These are phyloP conservation scores for Aurelia aurita DNA, from an alignment of 30 jellyfish, hydroid and myxozoan genomes.

Conservation along the genomic window DNA sequence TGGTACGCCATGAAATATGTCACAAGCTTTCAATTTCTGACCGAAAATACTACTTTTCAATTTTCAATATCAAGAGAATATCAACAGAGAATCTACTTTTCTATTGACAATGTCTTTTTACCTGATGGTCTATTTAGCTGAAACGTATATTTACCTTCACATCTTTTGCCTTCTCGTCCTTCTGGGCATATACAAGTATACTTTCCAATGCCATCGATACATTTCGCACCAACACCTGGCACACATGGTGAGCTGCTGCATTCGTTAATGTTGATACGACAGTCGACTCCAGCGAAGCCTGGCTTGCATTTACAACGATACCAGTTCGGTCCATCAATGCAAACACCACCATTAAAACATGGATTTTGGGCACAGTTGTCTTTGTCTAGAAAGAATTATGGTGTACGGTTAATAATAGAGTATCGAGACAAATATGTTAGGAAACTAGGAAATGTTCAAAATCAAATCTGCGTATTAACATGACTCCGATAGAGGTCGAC, in stretches of 20 bases:
- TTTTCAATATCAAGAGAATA: too few species aligned
- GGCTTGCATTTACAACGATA: slow-evolving; percentile 75
- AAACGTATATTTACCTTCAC: slow-evolving; percentile 60
- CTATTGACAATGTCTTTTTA: too few species aligned
- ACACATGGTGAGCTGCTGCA: slow-evolving; percentile 78
- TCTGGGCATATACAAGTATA: slow-evolving; percentile 84
- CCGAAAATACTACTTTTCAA: too few species aligned
- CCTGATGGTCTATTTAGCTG: too few species aligned
- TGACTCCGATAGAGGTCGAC: too few species aligned
- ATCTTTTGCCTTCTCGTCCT: slow-evolving; percentile 77
- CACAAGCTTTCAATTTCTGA: too few species aligned
- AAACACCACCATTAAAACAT: slow-evolving; percentile 74
- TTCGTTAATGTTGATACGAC: slow-evolving; percentile 80
- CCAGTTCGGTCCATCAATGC: slow-evolving; percentile 86
- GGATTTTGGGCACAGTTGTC: slow-evolving; percentile 84
- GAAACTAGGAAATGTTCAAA: too few species aligned
- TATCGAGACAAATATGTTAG: too few species aligned
- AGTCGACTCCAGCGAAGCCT: slow-evolving; percentile 80
- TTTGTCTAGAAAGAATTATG: slow-evolving; percentile 11
- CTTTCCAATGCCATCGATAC: slow-evolving; percentile 64
- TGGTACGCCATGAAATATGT: too few species aligned
- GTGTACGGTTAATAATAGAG: too few species aligned
- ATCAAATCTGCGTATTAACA: too few species aligned
- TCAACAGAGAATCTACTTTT: too few species aligned
- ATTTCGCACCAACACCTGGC: slow-evolving; percentile 68